Conservation (phyloP, 2,113 vertebrate genomes). For the Pelodiscus sinensis region DNA sequence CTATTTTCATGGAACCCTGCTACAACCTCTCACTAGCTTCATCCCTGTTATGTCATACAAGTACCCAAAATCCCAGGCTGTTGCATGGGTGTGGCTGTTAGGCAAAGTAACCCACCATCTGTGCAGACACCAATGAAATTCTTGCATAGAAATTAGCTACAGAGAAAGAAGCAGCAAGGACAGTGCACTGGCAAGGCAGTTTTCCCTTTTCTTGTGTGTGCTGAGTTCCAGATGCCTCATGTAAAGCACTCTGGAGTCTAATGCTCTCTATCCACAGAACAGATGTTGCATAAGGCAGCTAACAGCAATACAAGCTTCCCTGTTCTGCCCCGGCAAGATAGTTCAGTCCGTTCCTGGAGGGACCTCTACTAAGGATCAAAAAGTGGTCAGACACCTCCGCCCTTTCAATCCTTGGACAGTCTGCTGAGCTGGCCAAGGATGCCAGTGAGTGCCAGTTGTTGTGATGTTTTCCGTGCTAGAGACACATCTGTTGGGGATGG, state of each 20-base stretch:
- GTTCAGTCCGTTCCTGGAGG: neutral
- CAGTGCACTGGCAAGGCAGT: neutral
- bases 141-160: neutral
- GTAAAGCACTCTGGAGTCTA: neutral
- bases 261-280: neutral
- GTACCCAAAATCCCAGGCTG: neutral
- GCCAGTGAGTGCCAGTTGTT: neutral
- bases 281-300: neutral
- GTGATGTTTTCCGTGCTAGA: neutral
- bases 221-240: neutral
- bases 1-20: neutral
- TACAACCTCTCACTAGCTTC: neutral
- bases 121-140: neutral
- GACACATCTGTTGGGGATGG: neutral
- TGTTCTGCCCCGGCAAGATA: neutral
- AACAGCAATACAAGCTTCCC: conserved; percentile 14
- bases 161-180: neutral
- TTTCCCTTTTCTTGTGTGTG: neutral
- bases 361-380: neutral
- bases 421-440: neutral
- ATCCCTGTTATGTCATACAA: conserved; percentile 4
- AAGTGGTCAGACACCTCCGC: neutral
- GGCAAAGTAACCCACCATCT: neutral
- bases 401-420: neutral
- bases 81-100: neutral